These are phyloP conservation scores for Grammomys surdaster DNA, from an alignment of 2,113 vertebrate species.

Conservation along the genomic window DNA sequence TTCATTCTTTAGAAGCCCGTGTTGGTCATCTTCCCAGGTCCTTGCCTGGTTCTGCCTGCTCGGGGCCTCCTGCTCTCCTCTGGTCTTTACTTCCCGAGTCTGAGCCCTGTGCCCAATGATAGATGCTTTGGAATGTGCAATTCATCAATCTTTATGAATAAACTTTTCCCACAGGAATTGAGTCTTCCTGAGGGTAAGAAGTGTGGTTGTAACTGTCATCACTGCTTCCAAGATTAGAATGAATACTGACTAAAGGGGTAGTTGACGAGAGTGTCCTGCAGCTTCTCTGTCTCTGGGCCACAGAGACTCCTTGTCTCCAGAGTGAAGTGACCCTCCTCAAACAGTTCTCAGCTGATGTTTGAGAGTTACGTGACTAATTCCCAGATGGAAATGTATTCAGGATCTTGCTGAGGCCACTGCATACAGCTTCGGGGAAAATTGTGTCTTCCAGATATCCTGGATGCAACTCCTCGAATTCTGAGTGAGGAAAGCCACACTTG, in stretches of 20 bases:
- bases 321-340: background rate
- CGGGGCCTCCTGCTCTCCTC: background rate
- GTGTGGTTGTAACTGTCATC: background rate
- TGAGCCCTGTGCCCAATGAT: background rate
- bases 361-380: background rate
- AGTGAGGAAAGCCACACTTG: background rate
- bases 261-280: background rate
- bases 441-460: background rate
- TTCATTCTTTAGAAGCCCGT: background rate
- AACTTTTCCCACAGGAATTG: fast-evolving
- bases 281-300: background rate
- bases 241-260: conserved; percentile 19
- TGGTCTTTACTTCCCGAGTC: background rate
- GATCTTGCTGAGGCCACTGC: background rate
- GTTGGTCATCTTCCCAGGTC: background rate
- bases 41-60: fast-evolving
- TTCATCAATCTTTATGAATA: background rate
- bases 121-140: background rate
- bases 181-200: background rate
- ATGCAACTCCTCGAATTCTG: background rate
- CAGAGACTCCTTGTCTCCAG: background rate
- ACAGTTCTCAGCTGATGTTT: conserved; percentile 13
- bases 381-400: background rate
- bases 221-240: background rate
- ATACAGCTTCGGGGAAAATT: background rate